Percentiles rank a stretch among this genome's conserved stretches.
Evolutionary conservation across 2,888 invertebrate genomes (phyloP).

Genomic region (Trichogramma evanescens): DNA sequence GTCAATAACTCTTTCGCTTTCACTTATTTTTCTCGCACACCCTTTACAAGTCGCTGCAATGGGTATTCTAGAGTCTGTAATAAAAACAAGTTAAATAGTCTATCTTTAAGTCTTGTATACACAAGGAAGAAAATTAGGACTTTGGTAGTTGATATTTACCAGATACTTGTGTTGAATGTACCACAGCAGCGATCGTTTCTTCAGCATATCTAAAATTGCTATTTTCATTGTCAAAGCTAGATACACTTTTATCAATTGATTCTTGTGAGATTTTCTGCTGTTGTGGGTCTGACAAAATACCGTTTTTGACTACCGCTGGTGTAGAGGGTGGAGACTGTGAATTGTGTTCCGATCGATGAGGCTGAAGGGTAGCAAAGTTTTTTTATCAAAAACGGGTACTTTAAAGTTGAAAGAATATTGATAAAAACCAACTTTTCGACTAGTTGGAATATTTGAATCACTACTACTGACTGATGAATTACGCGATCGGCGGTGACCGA

Average conservation of each 20-base stretch:
- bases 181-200: constrained; percentile 41
- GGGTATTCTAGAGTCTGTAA: constrained; percentile 36
- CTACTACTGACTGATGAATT: constrained; percentile 37
- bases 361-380: neutral
- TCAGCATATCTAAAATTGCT: constrained; percentile 44
- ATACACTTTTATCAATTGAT: constrained; percentile 34
- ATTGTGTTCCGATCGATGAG: constrained; percentile 32
- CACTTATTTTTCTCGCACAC: constrained; percentile 37
- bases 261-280: constrained; percentile 35
- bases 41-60: constrained; percentile 39
- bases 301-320: constrained; percentile 36
- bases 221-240: constrained; percentile 40
- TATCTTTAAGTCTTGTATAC: neutral
- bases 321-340: constrained; percentile 30
- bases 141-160: constrained; percentile 25
- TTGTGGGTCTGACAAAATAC: constrained; percentile 35
- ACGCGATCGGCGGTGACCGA: constrained; percentile 40
- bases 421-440: constrained; percentile 34
- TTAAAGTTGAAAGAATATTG: neutral
- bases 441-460: constrained; percentile 31
- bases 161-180: constrained; percentile 38
- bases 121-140: neutral
- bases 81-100: neutral
- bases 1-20: constrained; percentile 40
- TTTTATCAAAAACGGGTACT: neutral